These are phyloP conservation scores for Plutomurus gul DNA, from an alignment of 1,140 invertebrate genomes.

Conservation along the genomic window DNA sequence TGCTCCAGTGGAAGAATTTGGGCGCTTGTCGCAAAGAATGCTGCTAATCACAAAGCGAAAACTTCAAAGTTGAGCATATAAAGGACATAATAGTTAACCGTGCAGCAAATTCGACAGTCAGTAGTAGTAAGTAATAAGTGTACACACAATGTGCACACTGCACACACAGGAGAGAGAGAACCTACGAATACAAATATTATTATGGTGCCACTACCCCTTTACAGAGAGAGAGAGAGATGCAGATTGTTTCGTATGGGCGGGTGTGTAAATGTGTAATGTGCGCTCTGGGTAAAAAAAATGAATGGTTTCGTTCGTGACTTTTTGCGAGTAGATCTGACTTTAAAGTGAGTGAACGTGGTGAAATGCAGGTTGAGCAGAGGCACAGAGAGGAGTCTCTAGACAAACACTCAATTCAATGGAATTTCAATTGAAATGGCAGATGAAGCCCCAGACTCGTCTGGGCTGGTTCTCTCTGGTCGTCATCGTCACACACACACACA, in stretches of 20 bases:
- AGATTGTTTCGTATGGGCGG: background rate
- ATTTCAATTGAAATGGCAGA: background rate
- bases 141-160: background rate
- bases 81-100: too few relatives aligned
- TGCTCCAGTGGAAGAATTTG: background rate
- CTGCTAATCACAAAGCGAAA: constrained; percentile 6
- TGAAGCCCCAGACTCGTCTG: background rate
- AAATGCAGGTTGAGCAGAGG: background rate
- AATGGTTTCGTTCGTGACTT: constrained; percentile 18
- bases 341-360: background rate
- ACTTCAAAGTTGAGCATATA: background rate
- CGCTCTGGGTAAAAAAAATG: background rate
- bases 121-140: background rate
- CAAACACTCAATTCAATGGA: background rate
- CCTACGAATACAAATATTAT: too few relatives aligned
- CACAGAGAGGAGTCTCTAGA: background rate
- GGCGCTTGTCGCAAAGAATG: background rate
- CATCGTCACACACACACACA: background rate
- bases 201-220: too few relatives aligned
- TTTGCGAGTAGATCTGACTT: background rate
- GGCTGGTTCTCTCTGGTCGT: background rate
- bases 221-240: background rate
- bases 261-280: background rate
- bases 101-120: too few relatives aligned
- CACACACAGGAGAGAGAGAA: too few relatives aligned